Percentiles rank a stretch among this genome's conserved stretches.
Conservation (phyloP, 2,113 vertebrate species). For the Phrynosoma blainvillii region DNA sequence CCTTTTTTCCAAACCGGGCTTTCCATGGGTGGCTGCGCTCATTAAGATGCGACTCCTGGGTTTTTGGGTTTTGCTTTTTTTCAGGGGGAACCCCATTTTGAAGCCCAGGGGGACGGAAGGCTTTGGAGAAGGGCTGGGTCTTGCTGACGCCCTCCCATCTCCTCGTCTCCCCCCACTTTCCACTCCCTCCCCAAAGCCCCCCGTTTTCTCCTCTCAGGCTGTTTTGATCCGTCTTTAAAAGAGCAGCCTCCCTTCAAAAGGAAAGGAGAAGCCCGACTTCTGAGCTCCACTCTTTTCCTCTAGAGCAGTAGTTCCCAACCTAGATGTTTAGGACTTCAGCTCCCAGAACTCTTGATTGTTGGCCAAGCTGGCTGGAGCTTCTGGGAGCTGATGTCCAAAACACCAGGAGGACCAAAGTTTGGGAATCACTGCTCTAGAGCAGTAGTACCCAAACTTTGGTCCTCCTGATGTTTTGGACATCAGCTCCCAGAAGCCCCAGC, state of each 20-base stretch:
- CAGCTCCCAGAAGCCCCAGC: too few relatives aligned
- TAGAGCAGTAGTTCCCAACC: too few relatives aligned
- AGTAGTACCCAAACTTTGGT: too few relatives aligned
- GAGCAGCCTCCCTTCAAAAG: constrained; percentile 41
- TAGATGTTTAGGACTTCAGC: too few relatives aligned
- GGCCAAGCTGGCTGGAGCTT: too few relatives aligned
- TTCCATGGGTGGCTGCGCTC: constrained; percentile 89
- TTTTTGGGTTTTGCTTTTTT: constrained; percentile 71
- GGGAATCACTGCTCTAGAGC: too few relatives aligned
- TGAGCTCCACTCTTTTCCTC: too few relatives aligned
- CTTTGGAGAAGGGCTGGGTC: constrained; percentile 79
- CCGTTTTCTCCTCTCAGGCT: constrained; percentile 76
- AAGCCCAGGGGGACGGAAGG: constrained; percentile 82
- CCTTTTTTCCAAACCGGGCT: constrained; percentile 80
- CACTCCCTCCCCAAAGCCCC: constrained; percentile 35
- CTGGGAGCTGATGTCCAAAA: too few relatives aligned
- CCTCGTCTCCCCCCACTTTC: constrained; percentile 26
- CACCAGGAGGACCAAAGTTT: too few relatives aligned
- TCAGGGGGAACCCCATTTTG: constrained; percentile 76
- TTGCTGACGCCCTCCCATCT: constrained; percentile 71
- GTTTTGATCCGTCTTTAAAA: constrained; percentile 75
- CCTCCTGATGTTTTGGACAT: too few relatives aligned
- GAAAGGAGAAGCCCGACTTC: too few relatives aligned
- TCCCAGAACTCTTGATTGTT: too few relatives aligned
- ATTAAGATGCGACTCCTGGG: constrained; percentile 86